These are phyloP conservation scores for Oreochromis grahami DNA, from an alignment of 2,797 vertebrate genomes.

Conservation along the genomic window DNA sequence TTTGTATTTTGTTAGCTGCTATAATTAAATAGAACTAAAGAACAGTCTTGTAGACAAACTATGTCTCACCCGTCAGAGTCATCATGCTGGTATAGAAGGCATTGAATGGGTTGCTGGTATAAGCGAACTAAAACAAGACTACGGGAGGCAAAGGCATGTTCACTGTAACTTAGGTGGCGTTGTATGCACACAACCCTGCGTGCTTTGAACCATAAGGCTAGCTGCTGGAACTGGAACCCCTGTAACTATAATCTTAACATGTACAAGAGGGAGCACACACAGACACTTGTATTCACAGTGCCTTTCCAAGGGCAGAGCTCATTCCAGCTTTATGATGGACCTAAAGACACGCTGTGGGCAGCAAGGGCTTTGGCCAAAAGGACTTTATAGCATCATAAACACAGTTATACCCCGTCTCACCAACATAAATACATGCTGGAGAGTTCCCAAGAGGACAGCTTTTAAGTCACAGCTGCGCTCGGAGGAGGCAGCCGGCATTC, in stretches of 20 bases:
- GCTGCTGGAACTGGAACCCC: background rate
- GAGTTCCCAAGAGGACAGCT: constrained; percentile 42
- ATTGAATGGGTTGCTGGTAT: background rate
- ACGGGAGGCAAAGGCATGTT: background rate
- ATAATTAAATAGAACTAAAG: background rate
- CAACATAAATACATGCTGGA: constrained; percentile 63
- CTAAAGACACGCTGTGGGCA: constrained; percentile 53
- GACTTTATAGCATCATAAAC: constrained; percentile 74
- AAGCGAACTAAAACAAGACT: background rate
- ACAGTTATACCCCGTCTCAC: constrained; percentile 64
- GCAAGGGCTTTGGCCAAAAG: constrained; percentile 60
- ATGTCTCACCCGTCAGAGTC: background rate
- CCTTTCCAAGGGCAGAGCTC: constrained; percentile 61
- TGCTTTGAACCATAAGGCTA: constrained; percentile 20
- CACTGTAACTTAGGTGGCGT: background rate
- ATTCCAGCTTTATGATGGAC: constrained; percentile 63
- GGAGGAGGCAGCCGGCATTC: background rate
- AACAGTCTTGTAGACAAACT: background rate
- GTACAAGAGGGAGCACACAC: background rate
- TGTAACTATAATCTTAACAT: constrained; percentile 15
- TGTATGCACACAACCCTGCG: background rate
- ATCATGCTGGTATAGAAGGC: background rate
- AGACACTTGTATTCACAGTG: constrained; percentile 14
- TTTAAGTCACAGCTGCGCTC: constrained; percentile 31
- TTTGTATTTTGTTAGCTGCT: background rate